Conservation (phyloP, 37 sponge, comb jelly and placozoan species). For the Mnemiopsis leidyi region DNA sequence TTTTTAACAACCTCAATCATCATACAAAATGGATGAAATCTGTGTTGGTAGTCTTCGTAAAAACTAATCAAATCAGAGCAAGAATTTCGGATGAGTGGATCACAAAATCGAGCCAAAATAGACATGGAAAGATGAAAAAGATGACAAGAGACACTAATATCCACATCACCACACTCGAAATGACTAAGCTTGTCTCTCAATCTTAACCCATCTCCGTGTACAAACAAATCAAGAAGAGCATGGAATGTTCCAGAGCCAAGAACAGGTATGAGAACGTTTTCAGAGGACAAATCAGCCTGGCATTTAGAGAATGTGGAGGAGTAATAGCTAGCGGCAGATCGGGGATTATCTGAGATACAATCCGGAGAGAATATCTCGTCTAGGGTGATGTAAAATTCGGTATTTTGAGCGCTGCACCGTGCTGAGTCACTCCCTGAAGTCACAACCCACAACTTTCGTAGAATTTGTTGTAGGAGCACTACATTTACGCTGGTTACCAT, state of each 20-base stretch:
- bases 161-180: constrained; percentile 73
- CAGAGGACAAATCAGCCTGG: background rate
- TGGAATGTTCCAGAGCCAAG: constrained; percentile 12
- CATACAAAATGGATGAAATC: constrained; percentile 3
- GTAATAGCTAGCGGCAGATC: constrained; percentile 51
- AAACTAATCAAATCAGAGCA: background rate
- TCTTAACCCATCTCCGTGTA: constrained; percentile 80
- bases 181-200: constrained; percentile 88
- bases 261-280: constrained; percentile 3
- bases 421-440: background rate
- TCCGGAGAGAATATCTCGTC: constrained; percentile 49
- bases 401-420: background rate
- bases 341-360: background rate
- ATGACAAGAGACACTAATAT: background rate
- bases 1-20: background rate
- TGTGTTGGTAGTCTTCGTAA: background rate
- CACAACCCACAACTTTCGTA: constrained; percentile 29
- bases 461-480: constrained; percentile 11
- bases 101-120: background rate
- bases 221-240: constrained; percentile 80
- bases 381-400: constrained; percentile 26
- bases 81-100: background rate
- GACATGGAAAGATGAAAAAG: background rate
- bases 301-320: background rate
- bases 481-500: background rate